Evolutionary conservation across 2,113 vertebrate genomes (phyloP), one percentile per base, ranked within the genome.

Genomic region (Tricholaema leucomelas): DNA sequence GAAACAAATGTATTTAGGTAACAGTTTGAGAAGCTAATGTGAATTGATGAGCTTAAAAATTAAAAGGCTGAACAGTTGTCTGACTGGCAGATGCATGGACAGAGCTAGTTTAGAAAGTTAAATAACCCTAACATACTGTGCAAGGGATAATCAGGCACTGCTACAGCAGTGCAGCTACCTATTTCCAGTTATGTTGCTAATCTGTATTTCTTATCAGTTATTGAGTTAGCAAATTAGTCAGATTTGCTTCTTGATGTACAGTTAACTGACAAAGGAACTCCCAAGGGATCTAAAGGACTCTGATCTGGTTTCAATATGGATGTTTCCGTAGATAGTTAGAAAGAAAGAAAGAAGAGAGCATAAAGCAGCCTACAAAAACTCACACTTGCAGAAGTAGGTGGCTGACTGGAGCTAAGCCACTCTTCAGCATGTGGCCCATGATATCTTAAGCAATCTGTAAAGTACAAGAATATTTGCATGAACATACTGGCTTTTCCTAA

Each of bases 351-450:
- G 12, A 44, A 31, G 15, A 52, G n/a, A 66, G n/a, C 9, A 48
- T 87, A 82, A 46, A 89, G 59, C 87, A 80, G 42, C 85, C 86
- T 79, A 91, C 74, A 76, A 67, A 92, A 95, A 82, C 54, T 75
- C 81, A 75, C 73, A 65, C 58, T 91, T 91, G 73, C 31, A 69
- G 65, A 75, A 90, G 90, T 88, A 93, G 92, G 93, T 92, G 92
- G 91, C 42, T 85, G 64, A 52, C 66, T 91, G 93, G 81, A 95
- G 71, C 83, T 71, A 91, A 91, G 88, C 78, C 84, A 89, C 70
- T 38, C 21, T 85, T 93, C 81, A 90, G 72, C 56, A 28, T 74
- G 90, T 80, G 9, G 21, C 36, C 50, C 77, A 91, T 86, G 73
- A 59, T 63, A 30, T 81, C 81, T 85, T 85, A 92, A 81, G 84